Evolutionary conservation across 2,888 invertebrate species (phyloP), one percentile per base, ranked within the genome.

Genomic region (Philereme transversata): DNA sequence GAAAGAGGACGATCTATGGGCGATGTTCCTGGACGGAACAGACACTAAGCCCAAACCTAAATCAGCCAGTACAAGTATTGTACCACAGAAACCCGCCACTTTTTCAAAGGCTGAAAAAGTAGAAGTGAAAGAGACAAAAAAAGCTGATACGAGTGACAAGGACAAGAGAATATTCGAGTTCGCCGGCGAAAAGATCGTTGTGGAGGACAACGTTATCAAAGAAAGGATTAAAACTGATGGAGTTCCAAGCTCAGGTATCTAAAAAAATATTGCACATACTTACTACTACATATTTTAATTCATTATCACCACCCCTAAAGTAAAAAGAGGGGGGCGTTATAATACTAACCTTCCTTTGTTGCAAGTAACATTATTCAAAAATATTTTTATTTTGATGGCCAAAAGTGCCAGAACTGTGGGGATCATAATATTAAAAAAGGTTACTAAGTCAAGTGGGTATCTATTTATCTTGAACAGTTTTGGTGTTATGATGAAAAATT

Each of bases 171-270:
- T 96, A 64, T 96, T 96, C 79, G 96, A 97, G 77, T 98, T 97
- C 94, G 98, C 97, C 45, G 98, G 97, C 6, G 97, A 98, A 90
- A 95, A 96, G 78, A 95, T 96, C 53, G 92, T 92, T 50, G 92
- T 92, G 4, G 92, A 92, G 77, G 83, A 90, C 74, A 82, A 83
- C 78, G 73, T 83, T 48, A 86, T 84, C 64, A 86, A 90, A 69
- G 91, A 91, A 69, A 88, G 82, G 68, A 79, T 90, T 6, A 88
- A 89, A 74, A 76, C 82, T 11, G 71, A 76, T 4, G 88, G 85
- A 38, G 78, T 71, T 65, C 60, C 82, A 48, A 77, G 78, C 7
- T 68, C 81, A 81, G 84, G 90, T 90, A 81, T 22, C 22, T 22
- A 22, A 22, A 22, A 22, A 22, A 3, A 2, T 22, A 22, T 22